Percentiles rank a stretch among this genome's conserved stretches.
Evolutionary conservation across 2,113 vertebrate genomes (phyloP).

Genomic region (Corynorhinus townsendii): DNA sequence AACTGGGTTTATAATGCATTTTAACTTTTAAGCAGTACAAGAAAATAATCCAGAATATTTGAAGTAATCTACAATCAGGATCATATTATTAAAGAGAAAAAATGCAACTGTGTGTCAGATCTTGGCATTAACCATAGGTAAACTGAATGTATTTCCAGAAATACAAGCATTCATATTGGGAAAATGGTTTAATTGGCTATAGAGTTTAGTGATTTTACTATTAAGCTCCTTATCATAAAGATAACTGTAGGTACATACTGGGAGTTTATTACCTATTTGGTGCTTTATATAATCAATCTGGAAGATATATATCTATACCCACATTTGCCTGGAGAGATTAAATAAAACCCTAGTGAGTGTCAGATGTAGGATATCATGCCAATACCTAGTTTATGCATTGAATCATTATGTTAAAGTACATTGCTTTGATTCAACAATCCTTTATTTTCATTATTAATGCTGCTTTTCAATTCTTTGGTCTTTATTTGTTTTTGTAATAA

Average conservation of each 20-base stretch:
- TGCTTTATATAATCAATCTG: neutral
- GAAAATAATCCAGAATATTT: neutral
- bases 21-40: neutral
- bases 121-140: neutral
- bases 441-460: constrained; percentile 1
- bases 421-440: neutral
- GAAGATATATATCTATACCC: neutral
- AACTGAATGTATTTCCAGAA: neutral
- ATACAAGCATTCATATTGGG: neutral
- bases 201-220: neutral
- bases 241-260: neutral
- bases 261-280: neutral
- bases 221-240: neutral
- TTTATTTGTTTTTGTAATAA: constrained; percentile 48
- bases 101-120: neutral
- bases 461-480: neutral
- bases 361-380: neutral
- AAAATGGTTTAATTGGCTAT: neutral
- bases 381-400: neutral
- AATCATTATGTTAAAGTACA: constrained; percentile 15
- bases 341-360: neutral
- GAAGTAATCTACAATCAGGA: neutral
- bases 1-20: neutral
- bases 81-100: neutral
- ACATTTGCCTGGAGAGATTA: neutral